Percentiles rank a stretch among this genome's conserved stretches.
Evolutionary conservation across 2,888 invertebrate species (phyloP).

Genomic region (Parnassius glacialis): DNA sequence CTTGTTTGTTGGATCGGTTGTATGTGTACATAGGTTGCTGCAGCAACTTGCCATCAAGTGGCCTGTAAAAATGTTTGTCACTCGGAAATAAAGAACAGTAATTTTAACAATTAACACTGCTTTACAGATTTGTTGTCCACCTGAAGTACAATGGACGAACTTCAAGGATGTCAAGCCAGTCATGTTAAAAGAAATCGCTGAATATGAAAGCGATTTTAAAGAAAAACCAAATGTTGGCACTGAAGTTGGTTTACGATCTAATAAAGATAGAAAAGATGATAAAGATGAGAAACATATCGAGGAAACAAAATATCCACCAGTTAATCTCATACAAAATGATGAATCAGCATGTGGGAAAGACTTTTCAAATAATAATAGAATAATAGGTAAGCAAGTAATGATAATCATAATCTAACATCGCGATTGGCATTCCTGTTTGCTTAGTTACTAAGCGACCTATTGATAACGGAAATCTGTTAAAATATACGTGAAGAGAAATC

Average conservation of each 20-base stretch:
- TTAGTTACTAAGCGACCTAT: too few species aligned
- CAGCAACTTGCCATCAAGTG: too few species aligned
- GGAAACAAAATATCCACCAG: background rate
- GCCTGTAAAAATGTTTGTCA: too few species aligned
- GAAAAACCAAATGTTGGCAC: slow-evolving; percentile 3
- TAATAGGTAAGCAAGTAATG: slow-evolving; percentile 25
- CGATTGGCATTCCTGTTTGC: too few species aligned
- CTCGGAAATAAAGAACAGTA: too few species aligned
- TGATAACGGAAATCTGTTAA: too few species aligned
- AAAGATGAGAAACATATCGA: background rate
- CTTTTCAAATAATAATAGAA: slow-evolving; percentile 27
- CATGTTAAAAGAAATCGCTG: slow-evolving; percentile 15
- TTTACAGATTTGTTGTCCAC: slow-evolving; percentile 40
- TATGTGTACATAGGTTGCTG: too few species aligned
- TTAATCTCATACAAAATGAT: background rate
- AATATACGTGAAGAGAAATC: too few species aligned
- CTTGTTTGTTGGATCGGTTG: too few species aligned
- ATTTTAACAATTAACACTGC: background rate
- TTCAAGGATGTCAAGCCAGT: slow-evolving; percentile 29
- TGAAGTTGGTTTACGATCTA: background rate
- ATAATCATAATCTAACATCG: too few species aligned
- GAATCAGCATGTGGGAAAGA: slow-evolving; percentile 17
- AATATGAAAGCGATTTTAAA: background rate
- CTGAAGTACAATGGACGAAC: slow-evolving; percentile 31
- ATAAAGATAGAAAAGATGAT: background rate